Conservation (phyloP, 2,888 invertebrate genomes). For the Thalpophila matura region DNA sequence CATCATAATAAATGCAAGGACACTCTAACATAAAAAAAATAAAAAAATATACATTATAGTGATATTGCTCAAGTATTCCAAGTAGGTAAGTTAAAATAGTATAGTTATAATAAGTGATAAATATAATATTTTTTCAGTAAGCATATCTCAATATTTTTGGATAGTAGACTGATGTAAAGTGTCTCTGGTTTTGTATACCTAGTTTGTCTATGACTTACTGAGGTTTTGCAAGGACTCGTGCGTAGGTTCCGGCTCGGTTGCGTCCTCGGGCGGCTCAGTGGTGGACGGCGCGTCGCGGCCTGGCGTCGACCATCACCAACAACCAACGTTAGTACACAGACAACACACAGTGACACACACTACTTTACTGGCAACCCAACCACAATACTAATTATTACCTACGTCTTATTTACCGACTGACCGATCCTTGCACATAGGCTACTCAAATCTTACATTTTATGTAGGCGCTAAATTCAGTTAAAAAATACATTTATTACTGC, state of each 20-base stretch:
- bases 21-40: not conserved
- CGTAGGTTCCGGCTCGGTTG: slow-evolving; percentile 66
- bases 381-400: slow-evolving; percentile 36
- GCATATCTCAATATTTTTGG: not conserved
- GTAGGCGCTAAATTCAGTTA: not conserved
- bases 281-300: slow-evolving; percentile 70
- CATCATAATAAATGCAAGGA: slow-evolving; percentile 10
- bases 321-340: slow-evolving; percentile 80
- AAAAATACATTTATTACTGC: slow-evolving; percentile 1
- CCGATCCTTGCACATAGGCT: slow-evolving; percentile 11
- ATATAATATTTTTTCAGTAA: slow-evolving; percentile 17
- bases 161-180: slow-evolving; percentile 9
- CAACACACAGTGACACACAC: slow-evolving; percentile 66
- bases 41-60: slow-evolving; percentile 10
- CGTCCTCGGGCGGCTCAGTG: slow-evolving; percentile 71
- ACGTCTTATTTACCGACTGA: slow-evolving; percentile 25
- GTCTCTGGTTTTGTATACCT: slow-evolving; percentile 34
- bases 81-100: not conserved
- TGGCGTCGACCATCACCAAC: slow-evolving; percentile 76
- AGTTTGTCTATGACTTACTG: slow-evolving; percentile 71
- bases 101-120: slow-evolving; percentile 3
- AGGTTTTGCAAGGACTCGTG: slow-evolving; percentile 69
- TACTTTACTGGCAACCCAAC: slow-evolving; percentile 42
- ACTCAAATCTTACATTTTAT: slow-evolving; percentile 16
- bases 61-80: slow-evolving; percentile 1